Evolutionary conservation across 2,888 invertebrate species (phyloP).

Genomic region (Polydrusus tereticollis): DNA sequence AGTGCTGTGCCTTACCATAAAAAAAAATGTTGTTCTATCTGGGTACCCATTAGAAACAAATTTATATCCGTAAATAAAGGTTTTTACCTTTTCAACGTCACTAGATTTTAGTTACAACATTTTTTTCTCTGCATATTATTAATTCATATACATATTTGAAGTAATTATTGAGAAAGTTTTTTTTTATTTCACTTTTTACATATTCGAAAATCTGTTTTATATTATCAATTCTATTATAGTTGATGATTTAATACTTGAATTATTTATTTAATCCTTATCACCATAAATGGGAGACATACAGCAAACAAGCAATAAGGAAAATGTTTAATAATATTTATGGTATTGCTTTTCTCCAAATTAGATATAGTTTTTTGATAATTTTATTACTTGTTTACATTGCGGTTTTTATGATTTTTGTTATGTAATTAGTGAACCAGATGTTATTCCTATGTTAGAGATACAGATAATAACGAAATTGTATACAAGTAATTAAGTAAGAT

Average conservation of each 20-base stretch:
- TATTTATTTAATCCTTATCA: conserved; percentile 7
- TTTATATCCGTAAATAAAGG: too few species aligned
- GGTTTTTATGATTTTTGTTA: not conserved
- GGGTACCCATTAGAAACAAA: too few species aligned
- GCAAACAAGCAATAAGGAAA: not conserved
- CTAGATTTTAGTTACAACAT: too few species aligned
- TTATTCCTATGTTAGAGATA: not conserved
- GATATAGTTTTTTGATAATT: not conserved
- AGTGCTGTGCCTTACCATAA: too few species aligned
- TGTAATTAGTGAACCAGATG: not conserved
- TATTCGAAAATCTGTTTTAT: not conserved
- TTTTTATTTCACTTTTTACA: not conserved
- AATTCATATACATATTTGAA: not conserved
- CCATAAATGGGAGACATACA: not conserved
- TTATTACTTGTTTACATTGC: not conserved
- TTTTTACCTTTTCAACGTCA: too few species aligned
- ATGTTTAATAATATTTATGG: not conserved
- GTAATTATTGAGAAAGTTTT: not conserved
- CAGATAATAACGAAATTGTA: not conserved
- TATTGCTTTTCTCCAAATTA: not conserved
- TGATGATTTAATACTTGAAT: not conserved
- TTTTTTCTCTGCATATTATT: not conserved
- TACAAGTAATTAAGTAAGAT: not conserved
- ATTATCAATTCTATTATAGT: not conserved
- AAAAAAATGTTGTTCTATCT: too few species aligned